Base-by-base conservation (phyloP, 2,797 vertebrate genomes). In the Enteromius unitaeniatus region DNA sequence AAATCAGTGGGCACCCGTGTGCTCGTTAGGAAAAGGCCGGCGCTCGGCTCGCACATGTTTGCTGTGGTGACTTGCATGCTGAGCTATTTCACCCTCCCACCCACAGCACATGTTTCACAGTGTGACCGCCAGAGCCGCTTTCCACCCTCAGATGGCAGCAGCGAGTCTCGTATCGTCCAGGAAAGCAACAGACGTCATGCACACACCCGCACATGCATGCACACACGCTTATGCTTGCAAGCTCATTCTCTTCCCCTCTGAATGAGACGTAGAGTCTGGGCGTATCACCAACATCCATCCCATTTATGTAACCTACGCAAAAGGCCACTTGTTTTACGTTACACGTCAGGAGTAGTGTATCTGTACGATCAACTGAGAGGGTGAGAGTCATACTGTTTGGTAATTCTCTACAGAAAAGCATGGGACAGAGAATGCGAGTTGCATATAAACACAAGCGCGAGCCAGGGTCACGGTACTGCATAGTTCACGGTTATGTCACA, bases 11-110 rank as follows among this genome's bases (percentile, higher is more conserved):
- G 65, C 77, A 82, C 64, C 76, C 88, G 86, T 86, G 87, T 89
- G 85, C 74, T 68, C 53, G 68, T 9, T 60, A 37, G 34, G 28
- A 23, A 19, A 78, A 55, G 51, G 7, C 37, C 5, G 28, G 72
- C 47, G 73, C 77, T 78, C 62, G 17, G 67, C 55, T 68, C n/a
- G 89, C 89, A 92, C 92, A 92, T 90, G 92, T 90, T 73, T 65
- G 67, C 37, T 47, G 68, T 55, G 77, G 85, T 88, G 88, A 87
- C 87, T 86, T 76, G 82, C 53, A 55, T 49, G 79, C 79, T 47
- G 70, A 69, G 65, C 69, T 70, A 67, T 80, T 72, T 42, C 76
- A 37, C 84, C 78, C 78, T 79, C 86, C 79, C 80, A 26, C 51
- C 13, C 64, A 51, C 78, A 34, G 84, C 90, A 91, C 90, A 89